A percentile compares a stretch with the other conserved stretches of the same genome.
These are phyloP conservation scores for Pleuronectes platessa DNA, from an alignment of 2,113 vertebrate species.

Conservation along the genomic window DNA sequence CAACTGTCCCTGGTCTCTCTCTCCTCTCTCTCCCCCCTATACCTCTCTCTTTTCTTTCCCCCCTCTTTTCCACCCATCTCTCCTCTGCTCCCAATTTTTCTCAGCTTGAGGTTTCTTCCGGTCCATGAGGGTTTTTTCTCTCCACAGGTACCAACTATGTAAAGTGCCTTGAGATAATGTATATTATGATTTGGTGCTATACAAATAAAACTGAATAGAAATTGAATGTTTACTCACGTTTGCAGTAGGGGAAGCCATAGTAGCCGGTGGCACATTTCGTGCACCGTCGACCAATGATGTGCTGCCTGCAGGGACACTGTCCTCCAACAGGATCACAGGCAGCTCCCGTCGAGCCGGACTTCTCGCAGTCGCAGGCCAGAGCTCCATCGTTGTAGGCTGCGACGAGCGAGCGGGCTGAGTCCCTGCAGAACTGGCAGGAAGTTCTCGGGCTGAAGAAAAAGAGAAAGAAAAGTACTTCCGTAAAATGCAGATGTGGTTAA, in stretches of 20 bases:
- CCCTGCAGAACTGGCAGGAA: constrained; percentile 87
- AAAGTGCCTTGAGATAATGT: too few relatives aligned
- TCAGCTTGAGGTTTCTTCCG: too few relatives aligned
- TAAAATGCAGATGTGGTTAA: neutral
- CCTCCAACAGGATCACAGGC: constrained; percentile 86
- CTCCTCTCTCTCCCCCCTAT: too few relatives aligned
- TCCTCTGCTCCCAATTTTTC: too few relatives aligned
- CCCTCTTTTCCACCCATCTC: too few relatives aligned
- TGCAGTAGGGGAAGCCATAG: constrained; percentile 93
- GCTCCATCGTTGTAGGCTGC: constrained; percentile 89
- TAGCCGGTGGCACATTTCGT: constrained; percentile 87
- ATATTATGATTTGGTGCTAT: too few relatives aligned
- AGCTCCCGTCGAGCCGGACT: constrained; percentile 71
- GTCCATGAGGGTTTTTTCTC: too few relatives aligned
- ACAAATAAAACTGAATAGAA: neutral
- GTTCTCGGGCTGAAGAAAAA: constrained; percentile 77
- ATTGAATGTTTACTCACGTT: constrained; percentile 80
- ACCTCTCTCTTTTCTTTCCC: too few relatives aligned
- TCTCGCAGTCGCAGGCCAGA: constrained; percentile 87
- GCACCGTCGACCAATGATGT: constrained; percentile 88
- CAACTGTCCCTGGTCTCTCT: too few relatives aligned
- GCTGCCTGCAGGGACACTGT: constrained; percentile 87
- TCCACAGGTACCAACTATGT: too few relatives aligned
- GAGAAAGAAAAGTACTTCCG: neutral
- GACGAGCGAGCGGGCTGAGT: constrained; percentile 86